A percentile compares a stretch with the other conserved stretches of the same genome.
Conservation (phyloP, 2,888 invertebrate genomes). For the Acronicta leporina region DNA sequence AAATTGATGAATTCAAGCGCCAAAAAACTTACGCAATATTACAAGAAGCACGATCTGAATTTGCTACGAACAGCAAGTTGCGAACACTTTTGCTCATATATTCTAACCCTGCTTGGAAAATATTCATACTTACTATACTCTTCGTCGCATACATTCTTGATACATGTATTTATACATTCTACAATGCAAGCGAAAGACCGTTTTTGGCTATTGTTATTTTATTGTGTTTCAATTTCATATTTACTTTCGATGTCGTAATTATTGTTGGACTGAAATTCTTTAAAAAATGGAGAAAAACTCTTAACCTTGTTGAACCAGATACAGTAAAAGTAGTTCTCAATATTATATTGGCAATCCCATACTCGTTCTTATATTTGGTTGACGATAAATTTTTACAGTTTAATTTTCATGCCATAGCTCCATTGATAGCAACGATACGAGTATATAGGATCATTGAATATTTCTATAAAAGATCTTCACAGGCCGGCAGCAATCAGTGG, state of each 20-base stretch:
- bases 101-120: constrained; percentile 77
- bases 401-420: constrained; percentile 76
- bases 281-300: constrained; percentile 82
- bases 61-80: constrained; percentile 71
- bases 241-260: constrained; percentile 75
- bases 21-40: constrained; percentile 79
- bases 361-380: constrained; percentile 75
- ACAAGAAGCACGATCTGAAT: constrained; percentile 78
- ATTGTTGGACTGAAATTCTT: constrained; percentile 79
- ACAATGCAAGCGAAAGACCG: constrained; percentile 62
- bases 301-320: constrained; percentile 82
- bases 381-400: constrained; percentile 55
- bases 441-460: constrained; percentile 81
- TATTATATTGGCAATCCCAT: constrained; percentile 76
- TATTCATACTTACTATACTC: constrained; percentile 73
- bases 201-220: constrained; percentile 71
- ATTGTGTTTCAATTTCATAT: constrained; percentile 74
- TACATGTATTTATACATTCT: constrained; percentile 80
- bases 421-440: constrained; percentile 77
- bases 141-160: constrained; percentile 78
- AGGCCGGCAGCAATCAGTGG: constrained; percentile 86
- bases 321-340: constrained; percentile 73
- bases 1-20: constrained; percentile 65
- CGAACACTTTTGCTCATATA: constrained; percentile 77
- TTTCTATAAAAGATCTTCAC: constrained; percentile 79